Evolutionary conservation across 2,888 invertebrate genomes (phyloP).

Genomic region (Cosmorhoe ocellata): DNA sequence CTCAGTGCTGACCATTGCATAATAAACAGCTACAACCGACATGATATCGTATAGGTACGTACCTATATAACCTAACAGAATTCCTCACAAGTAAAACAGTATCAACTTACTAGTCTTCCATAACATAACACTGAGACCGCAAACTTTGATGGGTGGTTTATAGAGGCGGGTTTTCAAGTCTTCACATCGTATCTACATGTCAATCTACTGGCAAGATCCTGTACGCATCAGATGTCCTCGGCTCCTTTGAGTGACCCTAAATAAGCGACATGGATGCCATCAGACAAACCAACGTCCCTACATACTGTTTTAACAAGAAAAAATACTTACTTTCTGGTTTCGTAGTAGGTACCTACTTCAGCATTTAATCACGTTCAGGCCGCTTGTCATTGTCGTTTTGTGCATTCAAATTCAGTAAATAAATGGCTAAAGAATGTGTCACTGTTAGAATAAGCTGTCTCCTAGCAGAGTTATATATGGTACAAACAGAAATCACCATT

Average conservation of each 20-base stretch:
- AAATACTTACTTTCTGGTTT: constrained; percentile 27
- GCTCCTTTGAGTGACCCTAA: constrained; percentile 35
- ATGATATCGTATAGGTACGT: too few species aligned
- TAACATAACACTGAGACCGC: constrained; percentile 39
- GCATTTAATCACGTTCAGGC: constrained; percentile 29
- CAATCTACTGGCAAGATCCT: constrained; percentile 43
- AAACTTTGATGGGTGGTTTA: constrained; percentile 44
- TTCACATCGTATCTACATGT: constrained; percentile 41
- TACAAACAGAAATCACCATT: too few species aligned
- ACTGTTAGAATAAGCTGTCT: neutral
- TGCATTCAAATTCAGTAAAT: constrained; percentile 23
- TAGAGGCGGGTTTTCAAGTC: constrained; percentile 35
- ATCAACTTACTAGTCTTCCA: constrained; percentile 7
- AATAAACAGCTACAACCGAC: too few species aligned
- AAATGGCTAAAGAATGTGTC: constrained; percentile 14
- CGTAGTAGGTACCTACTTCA: too few species aligned
- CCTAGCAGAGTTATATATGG: neutral
- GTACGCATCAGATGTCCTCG: constrained; percentile 42
- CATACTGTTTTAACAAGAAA: constrained; percentile 17
- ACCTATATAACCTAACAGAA: neutral
- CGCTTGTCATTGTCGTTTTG: constrained; percentile 22
- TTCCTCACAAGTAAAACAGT: neutral
- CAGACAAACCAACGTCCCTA: constrained; percentile 13
- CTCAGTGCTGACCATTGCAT: too few species aligned
- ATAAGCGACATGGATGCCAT: constrained; percentile 33